Conservation (phyloP, 2,113 vertebrate genomes). For the Rhegmatorhina hoffmannsi region DNA sequence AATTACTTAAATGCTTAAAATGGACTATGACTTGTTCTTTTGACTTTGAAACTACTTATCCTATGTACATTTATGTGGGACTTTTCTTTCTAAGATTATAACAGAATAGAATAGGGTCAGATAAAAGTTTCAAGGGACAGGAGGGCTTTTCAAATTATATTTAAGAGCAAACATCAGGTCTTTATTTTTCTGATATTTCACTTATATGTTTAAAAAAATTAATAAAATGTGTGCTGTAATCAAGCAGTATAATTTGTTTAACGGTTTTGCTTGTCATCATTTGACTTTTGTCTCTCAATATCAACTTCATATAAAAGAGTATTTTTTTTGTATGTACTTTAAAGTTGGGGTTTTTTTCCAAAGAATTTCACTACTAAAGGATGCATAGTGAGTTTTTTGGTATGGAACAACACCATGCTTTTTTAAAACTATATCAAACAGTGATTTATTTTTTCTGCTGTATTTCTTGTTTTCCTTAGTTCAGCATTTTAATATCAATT, state of each 20-base stretch:
- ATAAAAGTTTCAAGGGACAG: not conserved
- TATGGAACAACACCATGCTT: not conserved
- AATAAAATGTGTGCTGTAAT: not conserved
- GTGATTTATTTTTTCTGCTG: not conserved
- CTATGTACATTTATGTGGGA: not conserved
- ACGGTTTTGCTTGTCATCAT: not conserved
- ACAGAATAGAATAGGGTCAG: not conserved
- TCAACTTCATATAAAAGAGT: not conserved
- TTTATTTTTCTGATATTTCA: not conserved
- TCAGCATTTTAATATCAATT: not conserved
- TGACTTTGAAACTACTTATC: not conserved
- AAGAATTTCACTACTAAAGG: not conserved
- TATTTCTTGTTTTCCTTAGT: not conserved
- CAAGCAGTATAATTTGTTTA: not conserved
- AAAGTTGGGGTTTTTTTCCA: not conserved
- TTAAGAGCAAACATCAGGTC: not conserved
- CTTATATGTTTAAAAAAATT: accelerated
- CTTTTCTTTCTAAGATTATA: not conserved
- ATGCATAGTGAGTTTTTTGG: accelerated
- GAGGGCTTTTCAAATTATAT: not conserved
- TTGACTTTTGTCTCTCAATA: not conserved
- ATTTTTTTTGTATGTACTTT: not conserved
- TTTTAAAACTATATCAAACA: not conserved
- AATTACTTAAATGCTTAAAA: not conserved
- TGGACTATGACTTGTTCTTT: not conserved